phyloP scores from a whole-genome alignment of 2,888 invertebrate genomes.

The Exephanes ischioxanthus region DNA sequence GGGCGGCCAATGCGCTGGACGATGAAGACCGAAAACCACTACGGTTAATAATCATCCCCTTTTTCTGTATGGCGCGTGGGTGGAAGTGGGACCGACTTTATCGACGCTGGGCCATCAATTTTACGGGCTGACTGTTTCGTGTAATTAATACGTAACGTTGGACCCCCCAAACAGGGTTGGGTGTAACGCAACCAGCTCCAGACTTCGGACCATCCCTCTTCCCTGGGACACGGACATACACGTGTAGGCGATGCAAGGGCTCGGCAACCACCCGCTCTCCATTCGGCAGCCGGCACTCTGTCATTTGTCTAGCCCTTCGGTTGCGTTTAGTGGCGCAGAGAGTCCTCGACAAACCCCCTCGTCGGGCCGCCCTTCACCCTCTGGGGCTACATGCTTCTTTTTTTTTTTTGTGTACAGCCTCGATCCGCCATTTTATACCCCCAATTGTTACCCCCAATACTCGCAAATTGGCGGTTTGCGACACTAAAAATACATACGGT shows the following conservation, averaged over 20 bases:
- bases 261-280: conserved; percentile 43
- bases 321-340: conserved; percentile 31
- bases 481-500: not conserved
- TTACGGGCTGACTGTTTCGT: conserved; percentile 75
- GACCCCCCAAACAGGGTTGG: conserved; percentile 20
- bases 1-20: conserved; percentile 4
- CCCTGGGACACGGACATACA: conserved; percentile 38
- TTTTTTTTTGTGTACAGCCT: not conserved
- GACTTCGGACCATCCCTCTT: conserved; percentile 59
- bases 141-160: conserved; percentile 77
- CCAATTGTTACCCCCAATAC: not conserved
- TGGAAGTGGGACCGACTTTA: conserved; percentile 44
- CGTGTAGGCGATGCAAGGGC: conserved; percentile 28
- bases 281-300: conserved; percentile 54
- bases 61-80: conserved; percentile 1
- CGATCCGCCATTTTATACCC: conserved; percentile 31
- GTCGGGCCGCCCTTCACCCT: conserved; percentile 19
- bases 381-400: not conserved
- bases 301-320: conserved; percentile 63
- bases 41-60: conserved; percentile 33
- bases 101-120: conserved; percentile 73
- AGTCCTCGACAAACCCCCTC: conserved; percentile 52
- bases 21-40: conserved; percentile 18
- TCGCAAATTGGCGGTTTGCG: not conserved
- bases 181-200: conserved; percentile 8